phyloP scores from a whole-genome alignment of 1,140 invertebrate genomes.

The Diabrotica undecimpunctata region DNA sequence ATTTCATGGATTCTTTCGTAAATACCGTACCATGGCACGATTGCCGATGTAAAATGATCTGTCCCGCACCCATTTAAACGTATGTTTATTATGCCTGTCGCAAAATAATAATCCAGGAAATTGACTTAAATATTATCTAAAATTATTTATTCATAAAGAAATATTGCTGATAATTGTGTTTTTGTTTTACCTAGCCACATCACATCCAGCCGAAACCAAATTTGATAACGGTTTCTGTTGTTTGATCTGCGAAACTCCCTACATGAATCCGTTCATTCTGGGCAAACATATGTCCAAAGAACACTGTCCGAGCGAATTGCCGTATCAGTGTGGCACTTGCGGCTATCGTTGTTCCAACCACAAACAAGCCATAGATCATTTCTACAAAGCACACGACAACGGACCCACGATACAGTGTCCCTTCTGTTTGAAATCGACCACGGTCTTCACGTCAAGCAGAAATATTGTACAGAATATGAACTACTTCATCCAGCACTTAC shows the following conservation, averaged over 20 bases:
- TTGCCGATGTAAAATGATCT: no score
- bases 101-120: no score
- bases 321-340: conserved; percentile 73
- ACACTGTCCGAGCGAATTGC: conserved; percentile 73
- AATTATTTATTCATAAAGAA: conserved; percentile 37
- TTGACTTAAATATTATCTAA: no score
- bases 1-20: no score
- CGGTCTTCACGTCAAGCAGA: conserved; percentile 44
- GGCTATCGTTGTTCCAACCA: conserved; percentile 71
- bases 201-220: conserved; percentile 59
- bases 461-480: conserved; percentile 52
- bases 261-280: conserved; percentile 58
- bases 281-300: conserved; percentile 72
- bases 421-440: conserved; percentile 64
- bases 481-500: conserved; percentile 30
- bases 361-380: conserved; percentile 69
- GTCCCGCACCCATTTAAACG: no score
- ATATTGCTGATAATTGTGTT: conserved; percentile 45
- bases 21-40: no score
- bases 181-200: conserved; percentile 35
- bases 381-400: conserved; percentile 60
- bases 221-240: conserved; percentile 55
- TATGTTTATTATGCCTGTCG: no score
- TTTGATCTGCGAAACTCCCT: conserved; percentile 65
- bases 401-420: conserved; percentile 66